phyloP scores from a whole-genome alignment of 2,113 vertebrate species.

The Sphyrna mokarran region DNA sequence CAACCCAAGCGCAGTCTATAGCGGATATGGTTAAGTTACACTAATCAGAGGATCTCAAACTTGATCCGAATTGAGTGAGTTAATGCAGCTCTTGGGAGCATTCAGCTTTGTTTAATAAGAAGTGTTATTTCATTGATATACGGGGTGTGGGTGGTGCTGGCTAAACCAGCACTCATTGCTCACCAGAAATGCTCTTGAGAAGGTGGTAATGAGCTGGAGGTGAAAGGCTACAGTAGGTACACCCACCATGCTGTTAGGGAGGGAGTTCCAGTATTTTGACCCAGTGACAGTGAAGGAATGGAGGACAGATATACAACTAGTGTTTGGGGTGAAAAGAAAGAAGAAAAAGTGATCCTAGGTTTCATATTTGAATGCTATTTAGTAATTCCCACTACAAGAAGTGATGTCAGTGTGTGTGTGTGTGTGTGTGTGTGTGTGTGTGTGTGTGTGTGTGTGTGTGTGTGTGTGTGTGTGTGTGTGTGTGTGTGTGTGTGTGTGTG shows the following conservation, averaged over 20 bases:
- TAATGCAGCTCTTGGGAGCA: not conserved
- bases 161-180: not conserved
- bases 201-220: not conserved
- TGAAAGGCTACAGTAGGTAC: too few relatives aligned
- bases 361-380: not conserved
- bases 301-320: not conserved
- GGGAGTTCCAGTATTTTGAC: not conserved
- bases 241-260: not conserved
- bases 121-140: not conserved
- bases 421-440: too few relatives aligned
- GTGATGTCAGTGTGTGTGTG: not conserved
- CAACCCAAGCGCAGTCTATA: too few relatives aligned
- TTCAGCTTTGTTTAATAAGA: not conserved
- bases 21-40: not conserved
- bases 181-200: too few relatives aligned
- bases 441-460: not conserved
- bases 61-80: not conserved
- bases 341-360: not conserved
- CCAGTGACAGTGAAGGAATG: not conserved
- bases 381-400: not conserved
- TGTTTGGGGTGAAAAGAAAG: not conserved
- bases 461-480: not conserved
- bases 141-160: not conserved
- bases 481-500: not conserved
- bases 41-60: not conserved